phyloP scores from a whole-genome alignment of 2,113 vertebrate species.

The Pipra filicauda region DNA sequence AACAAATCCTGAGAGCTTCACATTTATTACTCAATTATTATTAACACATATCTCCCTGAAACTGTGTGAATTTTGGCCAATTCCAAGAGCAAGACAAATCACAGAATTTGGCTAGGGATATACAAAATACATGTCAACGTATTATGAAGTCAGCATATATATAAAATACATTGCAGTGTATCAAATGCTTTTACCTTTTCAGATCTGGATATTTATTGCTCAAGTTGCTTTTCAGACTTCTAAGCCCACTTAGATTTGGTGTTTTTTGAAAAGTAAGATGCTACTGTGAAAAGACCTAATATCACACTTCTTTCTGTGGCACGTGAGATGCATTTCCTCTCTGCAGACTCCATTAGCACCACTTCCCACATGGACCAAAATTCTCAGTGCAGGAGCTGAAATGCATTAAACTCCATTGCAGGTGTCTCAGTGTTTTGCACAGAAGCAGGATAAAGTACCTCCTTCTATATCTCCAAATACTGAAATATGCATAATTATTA shows the following conservation, averaged over 20 bases:
- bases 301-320: background rate
- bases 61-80: background rate
- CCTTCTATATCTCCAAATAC: background rate
- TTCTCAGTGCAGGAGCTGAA: background rate
- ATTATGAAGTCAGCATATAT: background rate
- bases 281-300: slow-evolving; percentile 18
- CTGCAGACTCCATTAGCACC: background rate
- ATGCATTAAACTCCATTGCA: background rate
- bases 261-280: background rate
- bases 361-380: background rate
- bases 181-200: background rate
- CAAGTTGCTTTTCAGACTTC: background rate
- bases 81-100: background rate
- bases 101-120: background rate
- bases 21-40: background rate
- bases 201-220: background rate
- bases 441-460: background rate
- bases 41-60: background rate
- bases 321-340: background rate
- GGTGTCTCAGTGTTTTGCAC: background rate
- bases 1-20: background rate
- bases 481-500: background rate
- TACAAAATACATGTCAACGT: background rate
- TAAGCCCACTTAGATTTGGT: background rate
- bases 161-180: background rate